Evolutionary conservation across 2,888 invertebrate species (phyloP).

Genomic region (Campoplex nolae): DNA sequence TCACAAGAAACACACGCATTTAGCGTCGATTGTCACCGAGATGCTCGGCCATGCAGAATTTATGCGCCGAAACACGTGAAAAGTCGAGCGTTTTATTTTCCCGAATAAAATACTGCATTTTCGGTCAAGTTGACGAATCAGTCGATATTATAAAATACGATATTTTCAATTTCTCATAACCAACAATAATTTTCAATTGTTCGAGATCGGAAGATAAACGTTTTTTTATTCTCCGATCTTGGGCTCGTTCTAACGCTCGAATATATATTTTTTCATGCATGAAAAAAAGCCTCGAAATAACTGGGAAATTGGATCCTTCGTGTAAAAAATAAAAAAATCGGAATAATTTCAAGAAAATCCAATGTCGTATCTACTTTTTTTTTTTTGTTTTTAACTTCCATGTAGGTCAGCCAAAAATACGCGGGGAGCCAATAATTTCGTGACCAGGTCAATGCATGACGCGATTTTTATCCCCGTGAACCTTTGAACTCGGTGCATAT

Average conservation of each 20-base stretch:
- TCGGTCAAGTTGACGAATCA: background rate
- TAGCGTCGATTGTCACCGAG: slow-evolving; percentile 48
- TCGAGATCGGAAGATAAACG: background rate
- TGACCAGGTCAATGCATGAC: slow-evolving; percentile 51
- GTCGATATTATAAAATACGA: background rate
- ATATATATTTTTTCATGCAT: background rate
- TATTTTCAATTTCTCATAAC: background rate
- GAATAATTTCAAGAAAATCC: background rate
- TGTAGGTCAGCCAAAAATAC: slow-evolving; percentile 64
- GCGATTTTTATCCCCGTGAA: slow-evolving; percentile 54
- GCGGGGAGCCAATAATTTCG: slow-evolving; percentile 28
- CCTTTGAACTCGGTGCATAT: slow-evolving; percentile 46
- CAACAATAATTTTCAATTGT: background rate
- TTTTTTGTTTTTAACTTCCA: background rate
- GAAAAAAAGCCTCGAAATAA: background rate
- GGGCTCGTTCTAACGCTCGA: background rate
- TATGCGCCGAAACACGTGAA: slow-evolving; percentile 41
- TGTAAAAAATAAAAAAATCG: background rate
- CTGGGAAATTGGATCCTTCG: background rate
- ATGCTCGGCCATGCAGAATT: slow-evolving; percentile 54
- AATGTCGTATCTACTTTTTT: background rate
- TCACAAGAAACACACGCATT: slow-evolving; percentile 24
- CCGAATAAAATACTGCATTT: background rate
- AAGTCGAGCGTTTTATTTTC: slow-evolving; percentile 27
- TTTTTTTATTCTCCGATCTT: background rate